These are phyloP conservation scores for Gymnopithys bicolor DNA, from an alignment of 2,797 vertebrate genomes.

Conservation along the genomic window DNA sequence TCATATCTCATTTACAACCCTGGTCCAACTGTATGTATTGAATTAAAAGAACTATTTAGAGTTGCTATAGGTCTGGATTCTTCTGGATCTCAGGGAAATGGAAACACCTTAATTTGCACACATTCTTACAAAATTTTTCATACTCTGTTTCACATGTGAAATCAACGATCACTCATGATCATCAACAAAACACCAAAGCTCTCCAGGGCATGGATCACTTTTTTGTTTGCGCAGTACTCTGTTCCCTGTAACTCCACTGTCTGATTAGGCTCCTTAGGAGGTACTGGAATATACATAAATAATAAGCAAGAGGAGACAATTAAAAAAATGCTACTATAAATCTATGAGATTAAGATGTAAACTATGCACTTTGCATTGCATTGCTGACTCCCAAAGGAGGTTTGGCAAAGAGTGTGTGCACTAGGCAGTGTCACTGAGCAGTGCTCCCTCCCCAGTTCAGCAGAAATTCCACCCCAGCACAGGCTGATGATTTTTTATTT, in stretches of 20 bases:
- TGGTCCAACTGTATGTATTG: neutral
- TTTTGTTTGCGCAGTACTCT: neutral
- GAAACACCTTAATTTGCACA: neutral
- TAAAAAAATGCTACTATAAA: constrained; percentile 53
- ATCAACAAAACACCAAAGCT: neutral
- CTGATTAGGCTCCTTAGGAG: constrained; percentile 59
- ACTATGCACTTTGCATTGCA: neutral
- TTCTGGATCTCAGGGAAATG: neutral
- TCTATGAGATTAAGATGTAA: constrained; percentile 58
- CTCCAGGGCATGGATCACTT: neutral
- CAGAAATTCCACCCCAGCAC: neutral
- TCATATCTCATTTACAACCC: neutral
- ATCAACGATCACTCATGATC: neutral
- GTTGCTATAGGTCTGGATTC: neutral
- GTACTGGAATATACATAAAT: constrained; percentile 60
- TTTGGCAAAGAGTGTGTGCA: neutral
- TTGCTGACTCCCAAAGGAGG: neutral
- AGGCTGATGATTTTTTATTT: neutral
- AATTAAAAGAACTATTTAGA: neutral
- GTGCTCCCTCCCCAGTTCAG: neutral
- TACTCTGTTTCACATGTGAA: neutral
- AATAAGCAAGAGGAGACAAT: constrained; percentile 51
- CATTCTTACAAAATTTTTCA: neutral
- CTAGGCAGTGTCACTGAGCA: neutral
- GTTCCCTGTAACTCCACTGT: neutral